Evolutionary conservation across 2,113 vertebrate species (phyloP), one percentile per base, ranked within the genome.

Genomic region (Spilogale gracilis): DNA sequence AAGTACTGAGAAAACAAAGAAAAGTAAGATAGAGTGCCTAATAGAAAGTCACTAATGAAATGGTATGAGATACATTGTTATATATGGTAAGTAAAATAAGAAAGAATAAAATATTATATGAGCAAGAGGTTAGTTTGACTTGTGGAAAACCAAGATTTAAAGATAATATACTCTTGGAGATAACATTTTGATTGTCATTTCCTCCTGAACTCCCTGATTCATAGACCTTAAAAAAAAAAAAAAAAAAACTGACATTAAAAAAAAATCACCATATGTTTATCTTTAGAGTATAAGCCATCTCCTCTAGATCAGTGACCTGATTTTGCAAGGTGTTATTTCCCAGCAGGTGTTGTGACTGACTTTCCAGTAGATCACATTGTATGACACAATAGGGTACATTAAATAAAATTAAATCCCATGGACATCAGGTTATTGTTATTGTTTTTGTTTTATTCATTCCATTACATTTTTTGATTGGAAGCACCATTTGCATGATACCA

Each of bases 201-300:
- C 30, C 52, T 95, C 65, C 86, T 95, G 43, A 96, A 82, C 30
- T 78, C 14, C 50, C 23, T 93, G 69, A 93, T 69, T 94, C 54
- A 84, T 82, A 2, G 7, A 63, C 30, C 74, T 97, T 82, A 78
- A 78, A 38, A 69, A n/a, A 67, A 67, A 18, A 69, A 69, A n/a
- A n/a, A n/a, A n/a, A n/a, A n/a, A n/a, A n/a, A 18, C 67, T 69
- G 67, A 38, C 67, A 38, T 38, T 92, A 95, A 10, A 82, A 82
- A 80, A 69, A 65, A 80, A 30, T 67, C 69, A 80, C 16, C 12
- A n/a, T 60, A 89, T 96, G 13, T 92, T 95, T 97, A 91, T 78
- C 10, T 93, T 78, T 16, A 50, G 38, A 91, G 85, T 85, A 67
- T 20, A 89, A 86, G 45, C 7, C 10, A 54, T 48, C 82, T 91